Evolutionary conservation across 2,113 vertebrate genomes (phyloP).

Genomic region (Labeo rohita): DNA sequence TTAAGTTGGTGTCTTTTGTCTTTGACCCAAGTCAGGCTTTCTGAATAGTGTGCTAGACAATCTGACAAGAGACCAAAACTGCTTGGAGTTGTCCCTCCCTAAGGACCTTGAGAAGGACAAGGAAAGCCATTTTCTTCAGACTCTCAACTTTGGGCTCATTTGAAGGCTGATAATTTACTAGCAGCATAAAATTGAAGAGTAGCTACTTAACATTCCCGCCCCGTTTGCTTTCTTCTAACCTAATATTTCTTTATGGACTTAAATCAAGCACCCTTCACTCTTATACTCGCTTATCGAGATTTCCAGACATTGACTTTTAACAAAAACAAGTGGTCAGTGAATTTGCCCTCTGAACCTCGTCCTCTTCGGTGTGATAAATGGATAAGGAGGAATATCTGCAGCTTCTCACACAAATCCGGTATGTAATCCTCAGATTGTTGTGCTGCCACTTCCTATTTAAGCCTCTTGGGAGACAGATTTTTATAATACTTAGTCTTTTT

Average conservation of each 20-base stretch:
- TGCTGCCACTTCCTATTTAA: constrained; percentile 72
- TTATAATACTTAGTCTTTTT: neutral
- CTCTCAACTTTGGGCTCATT: constrained; percentile 29
- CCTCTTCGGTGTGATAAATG: constrained; percentile 73
- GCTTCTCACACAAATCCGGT: constrained; percentile 76
- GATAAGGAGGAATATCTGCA: constrained; percentile 75
- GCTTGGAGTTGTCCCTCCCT: constrained; percentile 22
- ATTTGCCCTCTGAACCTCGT: constrained; percentile 49
- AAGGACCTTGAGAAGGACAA: constrained; percentile 32
- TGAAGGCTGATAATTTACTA: constrained; percentile 41
- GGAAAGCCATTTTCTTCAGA: constrained; percentile 37
- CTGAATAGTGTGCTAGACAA: neutral
- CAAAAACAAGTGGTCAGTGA: constrained; percentile 3
- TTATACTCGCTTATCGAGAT: neutral
- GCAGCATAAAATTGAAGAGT: constrained; percentile 30
- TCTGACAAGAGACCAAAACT: constrained; percentile 22
- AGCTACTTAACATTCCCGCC: constrained; percentile 31
- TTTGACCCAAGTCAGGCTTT: constrained; percentile 1
- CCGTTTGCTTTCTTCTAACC: constrained; percentile 33
- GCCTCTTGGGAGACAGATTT: constrained; percentile 47
- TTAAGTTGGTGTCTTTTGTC: neutral
- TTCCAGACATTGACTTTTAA: neutral
- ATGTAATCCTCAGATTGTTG: constrained; percentile 77
- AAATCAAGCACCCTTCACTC: neutral
- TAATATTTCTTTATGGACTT: constrained; percentile 37